Evolutionary conservation across 2,797 vertebrate species (phyloP), one percentile per base, ranked within the genome.

Genomic region (Bradypodion ventrale): DNA sequence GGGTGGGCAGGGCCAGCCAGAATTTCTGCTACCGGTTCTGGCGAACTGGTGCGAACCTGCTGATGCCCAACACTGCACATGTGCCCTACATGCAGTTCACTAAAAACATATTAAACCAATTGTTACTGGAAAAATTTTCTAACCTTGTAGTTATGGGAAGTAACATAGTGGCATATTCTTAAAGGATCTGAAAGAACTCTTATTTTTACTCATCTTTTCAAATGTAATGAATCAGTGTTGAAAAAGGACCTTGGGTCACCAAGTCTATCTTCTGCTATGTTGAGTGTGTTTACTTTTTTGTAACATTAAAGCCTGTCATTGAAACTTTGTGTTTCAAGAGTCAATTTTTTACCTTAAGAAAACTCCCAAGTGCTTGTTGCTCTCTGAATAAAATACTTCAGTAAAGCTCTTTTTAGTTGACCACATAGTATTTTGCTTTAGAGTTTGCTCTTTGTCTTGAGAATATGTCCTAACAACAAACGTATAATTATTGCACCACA

Each of bases 191-290:
- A 75, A 69, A 46, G 35, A 65, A 75, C 29, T 29, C 25, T 23
- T 23, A 37, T 60, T 69, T 76, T 85, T 81, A 81, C 63, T 85
- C 78, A 81, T 68, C 73, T 77, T 82, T 56, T 69, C 40, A 70
- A 81, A 76, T 49, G 52, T 63, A 81, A 70, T 85, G 79, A 81
- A 81, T 85, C 73, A 52, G 42, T 85, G 16, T 19, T 70, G 59
- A 27, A 35, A 66, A 37, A n/a, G 12, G 12, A 15, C 25, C 27
- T 19, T 68, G 16, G 52, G 72, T 69, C 49, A 69, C n/a, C 29
- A 46, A 69, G 78, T 60, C 40, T n/a, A 81, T 70, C 42, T 49
- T 10, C 40, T 69, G 29, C 65, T 23, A 37, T 5, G 37, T 60
- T 29, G n/a, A 75, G 37, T n/a, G 56, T 27, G 29, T 6, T 35